Conservation (phyloP, 1,140 invertebrate species). For the Formica selysi region DNA sequence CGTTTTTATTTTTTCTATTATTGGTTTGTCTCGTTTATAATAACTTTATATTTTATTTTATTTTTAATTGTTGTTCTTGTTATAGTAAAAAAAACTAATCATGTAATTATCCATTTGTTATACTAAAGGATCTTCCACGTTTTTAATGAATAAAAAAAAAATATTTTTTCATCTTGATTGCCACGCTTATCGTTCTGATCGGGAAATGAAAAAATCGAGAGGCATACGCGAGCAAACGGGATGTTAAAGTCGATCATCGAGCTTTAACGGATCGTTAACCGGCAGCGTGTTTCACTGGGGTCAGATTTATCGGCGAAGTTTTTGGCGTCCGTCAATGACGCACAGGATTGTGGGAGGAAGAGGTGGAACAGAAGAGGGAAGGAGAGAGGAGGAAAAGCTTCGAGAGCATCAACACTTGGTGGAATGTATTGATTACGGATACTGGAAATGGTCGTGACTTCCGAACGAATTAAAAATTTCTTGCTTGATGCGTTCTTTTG, state of each 20-base stretch:
- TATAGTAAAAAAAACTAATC: too few species aligned
- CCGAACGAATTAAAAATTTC: neutral
- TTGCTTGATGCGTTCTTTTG: neutral
- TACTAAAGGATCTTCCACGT: too few species aligned
- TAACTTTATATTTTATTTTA: too few species aligned
- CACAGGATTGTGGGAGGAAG: neutral
- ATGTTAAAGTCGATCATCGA: constrained; percentile 23
- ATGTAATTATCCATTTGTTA: too few species aligned
- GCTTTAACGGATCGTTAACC: constrained; percentile 47
- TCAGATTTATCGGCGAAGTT: constrained; percentile 54
- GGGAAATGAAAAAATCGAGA: constrained; percentile 6
- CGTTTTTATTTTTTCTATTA: too few species aligned
- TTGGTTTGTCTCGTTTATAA: too few species aligned
- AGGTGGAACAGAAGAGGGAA: too few species aligned
- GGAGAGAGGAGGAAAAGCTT: neutral
- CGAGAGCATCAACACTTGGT: neutral
- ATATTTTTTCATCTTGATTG: neutral
- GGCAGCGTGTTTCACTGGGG: neutral
- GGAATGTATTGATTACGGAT: constrained; percentile 47
- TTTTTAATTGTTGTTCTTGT: too few species aligned
- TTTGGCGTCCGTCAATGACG: constrained; percentile 35
- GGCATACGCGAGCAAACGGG: neutral
- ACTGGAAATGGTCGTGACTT: constrained; percentile 33
- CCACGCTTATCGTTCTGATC: neutral
- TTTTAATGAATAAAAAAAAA: too few species aligned